A percentile compares a stretch with the other conserved stretches of the same genome.
Evolutionary conservation across 2,888 invertebrate genomes (phyloP).

Genomic region (Nysson spinosus): DNA sequence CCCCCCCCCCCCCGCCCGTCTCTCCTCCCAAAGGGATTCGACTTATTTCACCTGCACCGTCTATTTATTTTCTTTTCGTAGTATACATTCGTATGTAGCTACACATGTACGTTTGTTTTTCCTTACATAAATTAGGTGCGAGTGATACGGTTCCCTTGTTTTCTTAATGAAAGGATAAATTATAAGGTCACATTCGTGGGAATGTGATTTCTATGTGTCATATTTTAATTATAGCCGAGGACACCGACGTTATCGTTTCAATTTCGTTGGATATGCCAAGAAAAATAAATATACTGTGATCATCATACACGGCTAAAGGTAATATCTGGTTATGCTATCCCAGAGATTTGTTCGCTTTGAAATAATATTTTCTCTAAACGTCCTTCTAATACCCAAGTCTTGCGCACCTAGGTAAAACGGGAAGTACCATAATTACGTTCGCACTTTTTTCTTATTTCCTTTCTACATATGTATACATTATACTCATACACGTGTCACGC

Average conservation of each 20-base stretch:
- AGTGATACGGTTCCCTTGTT: conserved; percentile 40
- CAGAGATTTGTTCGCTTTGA: too few species aligned
- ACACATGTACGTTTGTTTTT: conserved; percentile 38
- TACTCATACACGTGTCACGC: conserved; percentile 5
- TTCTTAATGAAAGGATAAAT: conserved; percentile 22
- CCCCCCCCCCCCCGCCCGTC: not conserved
- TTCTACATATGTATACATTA: not conserved
- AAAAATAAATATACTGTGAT: too few species aligned
- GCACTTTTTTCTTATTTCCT: too few species aligned
- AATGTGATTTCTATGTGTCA: too few species aligned
- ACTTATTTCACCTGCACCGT: conserved; percentile 24
- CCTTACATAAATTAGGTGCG: conserved; percentile 42
- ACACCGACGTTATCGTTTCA: too few species aligned
- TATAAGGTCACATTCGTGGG: too few species aligned
- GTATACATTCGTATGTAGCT: conserved; percentile 7
- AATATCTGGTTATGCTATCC: too few species aligned
- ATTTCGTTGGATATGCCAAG: too few species aligned
- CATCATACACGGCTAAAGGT: too few species aligned
- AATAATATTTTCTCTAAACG: not conserved
- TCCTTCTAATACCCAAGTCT: not conserved
- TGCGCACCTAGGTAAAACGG: not conserved
- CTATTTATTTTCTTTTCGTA: conserved; percentile 42
- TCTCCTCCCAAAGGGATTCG: conserved; percentile 9
- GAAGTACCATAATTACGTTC: not conserved
- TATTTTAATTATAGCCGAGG: too few species aligned